phyloP scores from a whole-genome alignment of 2,888 invertebrate species.

The Seladonia tumulorum region DNA sequence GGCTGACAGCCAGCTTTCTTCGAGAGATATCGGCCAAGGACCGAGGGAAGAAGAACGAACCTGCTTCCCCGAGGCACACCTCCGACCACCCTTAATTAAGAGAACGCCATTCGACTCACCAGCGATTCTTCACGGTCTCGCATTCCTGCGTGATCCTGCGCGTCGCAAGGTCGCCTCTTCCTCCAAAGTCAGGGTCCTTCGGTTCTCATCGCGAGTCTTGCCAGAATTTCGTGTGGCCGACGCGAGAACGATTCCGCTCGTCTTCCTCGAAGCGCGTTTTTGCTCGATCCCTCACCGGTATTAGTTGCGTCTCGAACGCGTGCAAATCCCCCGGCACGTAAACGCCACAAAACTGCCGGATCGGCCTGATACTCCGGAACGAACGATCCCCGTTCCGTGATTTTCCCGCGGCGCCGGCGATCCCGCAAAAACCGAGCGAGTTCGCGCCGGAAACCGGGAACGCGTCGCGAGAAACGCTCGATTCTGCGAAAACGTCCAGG shows the following conservation, averaged over 20 bases:
- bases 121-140: constrained; percentile 74
- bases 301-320: not conserved
- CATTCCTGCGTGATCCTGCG: constrained; percentile 62
- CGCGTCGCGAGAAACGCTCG: not conserved
- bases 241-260: not conserved
- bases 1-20: constrained; percentile 42
- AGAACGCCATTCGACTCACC: constrained; percentile 76
- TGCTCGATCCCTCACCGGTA: not conserved
- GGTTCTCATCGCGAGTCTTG: constrained; percentile 6
- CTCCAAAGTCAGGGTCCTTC: not conserved
- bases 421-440: constrained; percentile 1
- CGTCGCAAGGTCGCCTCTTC: constrained; percentile 52
- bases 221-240: constrained; percentile 16
- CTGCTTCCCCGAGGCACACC: constrained; percentile 56
- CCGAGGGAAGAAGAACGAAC: constrained; percentile 28
- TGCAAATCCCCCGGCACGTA: constrained; percentile 27
- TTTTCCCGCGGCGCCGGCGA: not conserved
- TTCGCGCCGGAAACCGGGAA: not conserved
- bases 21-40: constrained; percentile 22
- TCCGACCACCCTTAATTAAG: constrained; percentile 78
- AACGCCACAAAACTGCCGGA: constrained; percentile 17
- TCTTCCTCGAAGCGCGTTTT: not conserved
- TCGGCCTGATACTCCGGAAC: constrained; percentile 22
- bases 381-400: constrained; percentile 8
- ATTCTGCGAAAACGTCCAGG: constrained; percentile 35